Evolutionary conservation across 2,888 invertebrate genomes (phyloP).

Genomic region (Orchestes rusci): DNA sequence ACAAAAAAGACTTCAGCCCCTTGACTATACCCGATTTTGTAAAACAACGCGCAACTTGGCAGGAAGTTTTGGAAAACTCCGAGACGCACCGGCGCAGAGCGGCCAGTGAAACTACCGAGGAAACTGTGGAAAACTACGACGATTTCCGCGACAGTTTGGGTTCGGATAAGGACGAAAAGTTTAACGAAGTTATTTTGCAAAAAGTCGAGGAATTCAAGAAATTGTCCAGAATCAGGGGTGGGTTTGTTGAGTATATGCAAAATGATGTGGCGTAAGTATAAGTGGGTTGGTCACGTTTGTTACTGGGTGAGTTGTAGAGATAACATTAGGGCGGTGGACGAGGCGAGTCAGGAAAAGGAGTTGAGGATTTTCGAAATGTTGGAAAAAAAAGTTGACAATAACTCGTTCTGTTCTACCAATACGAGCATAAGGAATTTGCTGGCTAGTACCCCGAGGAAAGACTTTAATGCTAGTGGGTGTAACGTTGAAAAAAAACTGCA

Average conservation of each 20-base stretch:
- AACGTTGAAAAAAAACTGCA: constrained; percentile 19
- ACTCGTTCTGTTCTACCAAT: constrained; percentile 56
- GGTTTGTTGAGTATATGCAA: too few relatives aligned
- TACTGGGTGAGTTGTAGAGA: too few relatives aligned
- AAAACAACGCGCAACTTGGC: constrained; percentile 36
- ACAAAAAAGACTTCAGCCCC: constrained; percentile 32
- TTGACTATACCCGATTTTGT: constrained; percentile 35
- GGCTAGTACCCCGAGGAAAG: constrained; percentile 33
- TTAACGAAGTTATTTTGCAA: constrained; percentile 8
- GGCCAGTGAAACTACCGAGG: constrained; percentile 1
- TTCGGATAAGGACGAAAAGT: constrained; percentile 4
- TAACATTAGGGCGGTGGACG: too few relatives aligned
- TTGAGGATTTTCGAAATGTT: constrained; percentile 70
- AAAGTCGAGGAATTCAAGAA: constrained; percentile 2
- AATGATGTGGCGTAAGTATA: too few relatives aligned
- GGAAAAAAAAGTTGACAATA: constrained; percentile 66
- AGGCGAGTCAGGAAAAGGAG: constrained; percentile 46
- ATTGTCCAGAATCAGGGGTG: background rate
- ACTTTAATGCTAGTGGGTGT: too few relatives aligned
- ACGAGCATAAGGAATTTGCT: constrained; percentile 39
- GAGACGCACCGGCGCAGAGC: background rate
- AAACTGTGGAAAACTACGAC: constrained; percentile 17
- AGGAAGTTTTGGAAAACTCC: constrained; percentile 23
- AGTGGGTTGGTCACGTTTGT: too few relatives aligned
- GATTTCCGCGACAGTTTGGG: constrained; percentile 18